Evolutionary conservation across 2,888 invertebrate species (phyloP).

Genomic region (Euplagia quadripunctaria): DNA sequence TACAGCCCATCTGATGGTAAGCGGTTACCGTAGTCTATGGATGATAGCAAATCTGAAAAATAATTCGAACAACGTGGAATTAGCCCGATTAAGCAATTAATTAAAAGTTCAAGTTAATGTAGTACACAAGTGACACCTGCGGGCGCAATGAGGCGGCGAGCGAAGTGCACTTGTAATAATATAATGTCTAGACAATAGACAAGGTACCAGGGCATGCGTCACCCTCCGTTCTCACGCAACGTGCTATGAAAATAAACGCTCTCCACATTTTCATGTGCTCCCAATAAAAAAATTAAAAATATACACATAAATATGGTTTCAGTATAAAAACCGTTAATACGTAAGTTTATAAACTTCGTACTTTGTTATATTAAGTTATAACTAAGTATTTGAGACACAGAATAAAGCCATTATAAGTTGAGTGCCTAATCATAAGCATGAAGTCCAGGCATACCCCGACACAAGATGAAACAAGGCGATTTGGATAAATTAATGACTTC

Average conservation of each 20-base stretch:
- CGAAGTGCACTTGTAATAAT: constrained; percentile 57
- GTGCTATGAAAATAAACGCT: constrained; percentile 73
- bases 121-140: constrained; percentile 74
- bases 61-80: constrained; percentile 37
- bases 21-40: too few relatives aligned
- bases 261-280: constrained; percentile 55
- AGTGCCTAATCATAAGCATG: neutral
- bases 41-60: constrained; percentile 8
- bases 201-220: constrained; percentile 67
- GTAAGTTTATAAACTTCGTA: neutral
- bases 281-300: constrained; percentile 36
- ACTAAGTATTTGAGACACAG: neutral
- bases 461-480: neutral
- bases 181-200: constrained; percentile 75
- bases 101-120: constrained; percentile 76
- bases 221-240: constrained; percentile 81
- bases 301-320: neutral
- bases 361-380: neutral
- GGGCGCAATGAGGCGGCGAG: constrained; percentile 71
- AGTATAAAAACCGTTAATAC: neutral
- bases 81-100: constrained; percentile 73
- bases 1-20: too few relatives aligned
- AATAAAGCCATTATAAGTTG: neutral
- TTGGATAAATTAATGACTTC: neutral
- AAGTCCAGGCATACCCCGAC: neutral